phyloP scores from a whole-genome alignment of 2,797 vertebrate genomes.

The Anguilla pacifica region DNA sequence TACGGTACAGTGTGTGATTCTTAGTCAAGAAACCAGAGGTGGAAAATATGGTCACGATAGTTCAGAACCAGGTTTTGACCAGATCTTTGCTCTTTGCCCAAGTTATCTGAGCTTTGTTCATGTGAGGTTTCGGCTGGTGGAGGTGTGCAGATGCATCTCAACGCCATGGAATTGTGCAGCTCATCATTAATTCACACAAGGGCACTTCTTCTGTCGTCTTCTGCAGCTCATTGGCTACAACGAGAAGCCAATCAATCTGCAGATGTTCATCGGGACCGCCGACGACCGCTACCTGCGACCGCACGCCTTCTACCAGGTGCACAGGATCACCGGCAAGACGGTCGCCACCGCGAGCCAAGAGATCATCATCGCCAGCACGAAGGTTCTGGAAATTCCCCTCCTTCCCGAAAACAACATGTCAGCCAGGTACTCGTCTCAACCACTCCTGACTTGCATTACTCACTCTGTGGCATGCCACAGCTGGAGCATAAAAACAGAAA shows the following conservation, averaged over 20 bases:
- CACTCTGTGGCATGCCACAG: conserved; percentile 53
- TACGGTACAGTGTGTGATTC: conserved; percentile 23
- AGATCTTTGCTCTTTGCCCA: conserved; percentile 57
- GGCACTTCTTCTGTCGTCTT: conserved; percentile 29
- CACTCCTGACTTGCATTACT: conserved; percentile 49
- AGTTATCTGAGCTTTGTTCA: conserved; percentile 42
- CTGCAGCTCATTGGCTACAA: conserved; percentile 90
- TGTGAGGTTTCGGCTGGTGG: not conserved
- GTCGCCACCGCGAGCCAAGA: conserved; percentile 98
- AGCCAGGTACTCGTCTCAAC: conserved; percentile 82
- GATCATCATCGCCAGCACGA: conserved; percentile 90
- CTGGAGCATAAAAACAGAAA: conserved; percentile 48
- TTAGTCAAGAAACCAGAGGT: conserved; percentile 28
- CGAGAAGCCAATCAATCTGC: conserved; percentile 94
- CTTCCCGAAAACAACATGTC: conserved; percentile 97
- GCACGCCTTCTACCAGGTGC: conserved; percentile 98
- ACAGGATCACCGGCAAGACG: conserved; percentile 98
- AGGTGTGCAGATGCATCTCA: not conserved
- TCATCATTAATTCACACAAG: not conserved
- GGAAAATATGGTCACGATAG: conserved; percentile 53
- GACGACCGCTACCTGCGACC: conserved; percentile 96
- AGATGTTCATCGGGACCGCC: conserved; percentile 99
- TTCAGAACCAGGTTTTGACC: conserved; percentile 50
- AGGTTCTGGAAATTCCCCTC: conserved; percentile 96
- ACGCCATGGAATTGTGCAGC: not conserved